Evolutionary conservation across 2,797 vertebrate genomes (phyloP), one percentile per base, ranked within the genome.

Genomic region (Gambusia yucatana): DNA sequence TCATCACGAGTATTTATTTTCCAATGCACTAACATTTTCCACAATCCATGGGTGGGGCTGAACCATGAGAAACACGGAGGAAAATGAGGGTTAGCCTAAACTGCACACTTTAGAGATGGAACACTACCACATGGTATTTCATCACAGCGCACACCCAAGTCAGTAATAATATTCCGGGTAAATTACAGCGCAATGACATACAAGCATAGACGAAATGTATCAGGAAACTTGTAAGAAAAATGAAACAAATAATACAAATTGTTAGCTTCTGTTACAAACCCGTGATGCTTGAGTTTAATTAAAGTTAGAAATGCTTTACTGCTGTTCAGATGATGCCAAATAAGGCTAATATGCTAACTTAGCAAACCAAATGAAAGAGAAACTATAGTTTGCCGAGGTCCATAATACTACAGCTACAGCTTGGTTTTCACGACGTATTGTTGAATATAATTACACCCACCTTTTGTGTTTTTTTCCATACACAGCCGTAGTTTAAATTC

Each of bases 371-470:
- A 52, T 16, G 44, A 75, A 6, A 57, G 55, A 75, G 71, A 73
- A 70, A n/a, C 48, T 33, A 30, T 25, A n/a, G 25, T 36, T 83
- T 83, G n/a, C 33, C 16, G 6, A 39, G 14, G 46, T 17, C 63
- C 41, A n/a, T 25, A 59, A 59, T 0, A 20, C 28, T 73, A 2
- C 3, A 13, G 44, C 52, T 36, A 10, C 17, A 57, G 0, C 2
- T 9, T 0, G 43, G 6, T 17, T 2, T 1, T 25, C 6, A 25
- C 7, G 1, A 25, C 25, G 63, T 1, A 3, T 1, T 41, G 47
- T 1, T 22, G 10, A 5, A 6, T 20, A 5, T 61, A 16, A 76
- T 4, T 3, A 43, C n/a, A 92, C 94, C 59, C 73, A 93, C 94
- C 92, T 93, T 90, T 46, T 1, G 41, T 86, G 39, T 25, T 39